Evolutionary conservation across 2,797 vertebrate genomes (phyloP).

Genomic region (Cyclopterus lumpus): DNA sequence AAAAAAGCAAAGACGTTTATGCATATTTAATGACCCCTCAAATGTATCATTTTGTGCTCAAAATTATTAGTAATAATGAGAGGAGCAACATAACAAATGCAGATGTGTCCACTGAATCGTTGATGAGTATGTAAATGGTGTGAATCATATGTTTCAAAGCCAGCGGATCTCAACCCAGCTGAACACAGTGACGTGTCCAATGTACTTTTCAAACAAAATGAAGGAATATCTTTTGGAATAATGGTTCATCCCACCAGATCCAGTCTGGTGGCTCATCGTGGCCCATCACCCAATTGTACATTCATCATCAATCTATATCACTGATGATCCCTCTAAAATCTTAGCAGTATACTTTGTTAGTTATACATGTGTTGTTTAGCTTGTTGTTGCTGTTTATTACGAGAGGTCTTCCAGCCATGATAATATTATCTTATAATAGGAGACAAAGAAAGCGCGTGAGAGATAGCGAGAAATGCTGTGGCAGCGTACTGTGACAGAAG

Average conservation of each 20-base stretch:
- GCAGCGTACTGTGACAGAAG: conserved; percentile 44
- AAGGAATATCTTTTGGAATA: not conserved
- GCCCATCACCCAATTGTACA: not conserved
- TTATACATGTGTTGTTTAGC: not conserved
- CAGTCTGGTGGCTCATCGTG: not conserved
- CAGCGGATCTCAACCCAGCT: conserved; percentile 1
- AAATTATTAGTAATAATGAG: not conserved
- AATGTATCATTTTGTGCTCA: not conserved
- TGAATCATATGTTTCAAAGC: not conserved
- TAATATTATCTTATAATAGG: not conserved
- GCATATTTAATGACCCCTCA: not conserved
- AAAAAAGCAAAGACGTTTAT: not conserved
- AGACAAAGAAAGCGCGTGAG: conserved; percentile 9
- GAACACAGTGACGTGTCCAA: not conserved
- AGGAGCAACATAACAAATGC: conserved; percentile 2
- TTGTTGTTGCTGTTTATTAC: not conserved
- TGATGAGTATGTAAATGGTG: conserved; percentile 1
- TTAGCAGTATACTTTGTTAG: not conserved
- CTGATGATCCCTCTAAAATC: not conserved
- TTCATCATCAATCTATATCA: not conserved
- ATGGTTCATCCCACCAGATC: not conserved
- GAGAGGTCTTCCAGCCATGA: not conserved
- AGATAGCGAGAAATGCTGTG: conserved; percentile 8
- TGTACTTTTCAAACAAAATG: not conserved
- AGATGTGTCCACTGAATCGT: not conserved